Conservation (phyloP, 2,888 invertebrate genomes). For the Drosophila siamana region DNA sequence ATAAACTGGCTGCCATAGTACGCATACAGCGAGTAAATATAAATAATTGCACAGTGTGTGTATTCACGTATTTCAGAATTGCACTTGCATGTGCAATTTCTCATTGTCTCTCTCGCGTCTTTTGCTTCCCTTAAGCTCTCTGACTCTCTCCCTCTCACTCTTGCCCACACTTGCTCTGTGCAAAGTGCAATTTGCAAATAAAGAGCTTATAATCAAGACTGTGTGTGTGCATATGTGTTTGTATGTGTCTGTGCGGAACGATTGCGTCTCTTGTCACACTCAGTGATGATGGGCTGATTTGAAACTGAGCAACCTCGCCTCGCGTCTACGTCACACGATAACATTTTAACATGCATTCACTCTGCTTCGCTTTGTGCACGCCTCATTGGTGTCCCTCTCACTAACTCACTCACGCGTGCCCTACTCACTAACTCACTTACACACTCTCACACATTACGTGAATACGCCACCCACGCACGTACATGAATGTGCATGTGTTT, state of each 20-base stretch:
- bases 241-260: conserved; percentile 5
- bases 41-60: conserved; percentile 16
- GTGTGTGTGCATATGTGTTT: background rate
- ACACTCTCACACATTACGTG: background rate
- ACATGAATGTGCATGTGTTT: conserved; percentile 23
- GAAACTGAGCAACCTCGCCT: conserved; percentile 37
- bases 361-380: conserved; percentile 16
- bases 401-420: conserved; percentile 41
- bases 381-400: conserved; percentile 37
- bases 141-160: conserved; percentile 1
- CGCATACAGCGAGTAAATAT: conserved; percentile 23
- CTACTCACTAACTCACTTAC: conserved; percentile 24
- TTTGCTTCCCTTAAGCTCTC: background rate
- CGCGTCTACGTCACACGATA: conserved; percentile 53
- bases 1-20: conserved; percentile 17
- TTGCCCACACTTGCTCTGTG: conserved; percentile 19
- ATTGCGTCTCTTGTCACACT: conserved; percentile 44
- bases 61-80: conserved; percentile 13
- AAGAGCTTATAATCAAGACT: conserved; percentile 47
- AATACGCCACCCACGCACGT: conserved; percentile 21
- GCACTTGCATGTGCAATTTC: conserved; percentile 40
- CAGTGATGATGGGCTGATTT: conserved; percentile 35
- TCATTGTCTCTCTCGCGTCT: conserved; percentile 16
- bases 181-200: conserved; percentile 65
- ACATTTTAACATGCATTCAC: conserved; percentile 28